phyloP scores from a whole-genome alignment of 2,797 vertebrate species.

The Antrozous pallidus region DNA sequence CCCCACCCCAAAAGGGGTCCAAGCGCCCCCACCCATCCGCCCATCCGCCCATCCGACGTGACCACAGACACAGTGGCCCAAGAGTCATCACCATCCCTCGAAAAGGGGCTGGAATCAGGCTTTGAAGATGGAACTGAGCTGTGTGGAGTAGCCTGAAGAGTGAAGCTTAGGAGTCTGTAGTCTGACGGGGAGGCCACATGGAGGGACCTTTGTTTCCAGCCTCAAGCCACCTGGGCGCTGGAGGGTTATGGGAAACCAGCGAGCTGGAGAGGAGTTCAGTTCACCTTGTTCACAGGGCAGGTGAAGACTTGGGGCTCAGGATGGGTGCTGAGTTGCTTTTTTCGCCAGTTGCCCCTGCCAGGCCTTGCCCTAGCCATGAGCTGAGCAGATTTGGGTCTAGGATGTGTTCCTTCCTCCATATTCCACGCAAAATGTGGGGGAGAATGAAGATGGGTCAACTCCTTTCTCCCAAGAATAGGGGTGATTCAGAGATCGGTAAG shows the following conservation, averaged over 20 bases:
- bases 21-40: fast-evolving
- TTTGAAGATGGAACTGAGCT: not conserved
- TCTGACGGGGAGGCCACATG: not conserved
- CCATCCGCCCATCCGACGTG: not conserved
- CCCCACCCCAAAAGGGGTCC: not conserved
- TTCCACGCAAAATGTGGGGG: not conserved
- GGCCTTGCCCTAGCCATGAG: not conserved
- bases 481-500: not conserved
- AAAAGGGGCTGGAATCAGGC: not conserved
- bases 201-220: not conserved
- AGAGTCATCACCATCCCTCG: not conserved
- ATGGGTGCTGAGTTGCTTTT: not conserved
- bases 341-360: not conserved
- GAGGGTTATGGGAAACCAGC: not conserved
- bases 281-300: constrained; percentile 30
- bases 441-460: not conserved
- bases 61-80: not conserved
- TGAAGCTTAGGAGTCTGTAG: not conserved
- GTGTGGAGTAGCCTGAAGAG: not conserved
- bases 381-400: not conserved
- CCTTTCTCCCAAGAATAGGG: not conserved
- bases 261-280: not conserved
- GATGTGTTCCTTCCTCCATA: not conserved
- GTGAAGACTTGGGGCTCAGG: not conserved
- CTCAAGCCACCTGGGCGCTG: constrained; percentile 36